These are phyloP conservation scores for Hoplostethus mediterraneus DNA, from an alignment of 2,797 vertebrate genomes.

Conservation along the genomic window DNA sequence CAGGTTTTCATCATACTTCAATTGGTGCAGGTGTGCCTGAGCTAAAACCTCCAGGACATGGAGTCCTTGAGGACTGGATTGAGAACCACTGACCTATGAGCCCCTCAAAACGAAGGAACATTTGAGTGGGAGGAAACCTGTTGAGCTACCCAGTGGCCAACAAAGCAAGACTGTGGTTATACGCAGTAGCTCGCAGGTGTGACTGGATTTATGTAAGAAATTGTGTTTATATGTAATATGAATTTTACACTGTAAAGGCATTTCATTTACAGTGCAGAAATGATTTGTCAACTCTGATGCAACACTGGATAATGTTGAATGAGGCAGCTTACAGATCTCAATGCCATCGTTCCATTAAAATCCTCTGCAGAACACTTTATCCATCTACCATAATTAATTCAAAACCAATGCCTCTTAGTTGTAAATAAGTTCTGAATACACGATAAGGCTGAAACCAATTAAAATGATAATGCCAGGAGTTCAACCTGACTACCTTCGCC, in stretches of 20 bases:
- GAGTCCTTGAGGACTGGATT: too few relatives aligned
- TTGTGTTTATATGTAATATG: not conserved
- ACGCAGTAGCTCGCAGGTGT: not conserved
- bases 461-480: slow-evolving; percentile 62
- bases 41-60: too few relatives aligned
- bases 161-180: not conserved
- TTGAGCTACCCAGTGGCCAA: not conserved
- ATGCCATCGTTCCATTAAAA: slow-evolving; percentile 40
- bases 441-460: slow-evolving; percentile 64
- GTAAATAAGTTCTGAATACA: slow-evolving; percentile 61
- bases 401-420: slow-evolving; percentile 51
- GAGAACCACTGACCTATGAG: not conserved
- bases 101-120: not conserved
- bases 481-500: slow-evolving; percentile 41
- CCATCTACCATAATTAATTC: slow-evolving; percentile 54
- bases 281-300: slow-evolving; percentile 28
- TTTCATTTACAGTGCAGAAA: slow-evolving; percentile 5
- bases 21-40: too few relatives aligned
- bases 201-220: not conserved
- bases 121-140: not conserved
- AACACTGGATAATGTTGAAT: slow-evolving; percentile 21
- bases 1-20: too few relatives aligned
- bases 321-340: slow-evolving; percentile 39
- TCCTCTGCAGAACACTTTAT: slow-evolving; percentile 29
- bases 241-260: not conserved